These are phyloP conservation scores for Papilio machaon DNA, from an alignment of 1,140 invertebrate genomes.

Conservation along the genomic window DNA sequence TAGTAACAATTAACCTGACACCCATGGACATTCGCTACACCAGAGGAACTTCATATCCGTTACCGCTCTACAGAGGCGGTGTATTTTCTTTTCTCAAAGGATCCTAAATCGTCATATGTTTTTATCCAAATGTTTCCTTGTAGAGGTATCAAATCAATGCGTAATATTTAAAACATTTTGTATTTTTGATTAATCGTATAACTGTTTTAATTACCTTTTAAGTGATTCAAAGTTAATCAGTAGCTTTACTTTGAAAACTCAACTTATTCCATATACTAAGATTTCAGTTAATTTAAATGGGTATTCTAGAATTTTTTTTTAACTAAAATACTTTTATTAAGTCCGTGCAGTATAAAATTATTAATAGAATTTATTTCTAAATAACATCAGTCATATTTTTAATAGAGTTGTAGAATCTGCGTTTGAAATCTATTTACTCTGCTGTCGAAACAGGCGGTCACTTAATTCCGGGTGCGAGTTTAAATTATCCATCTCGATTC, in stretches of 20 bases:
- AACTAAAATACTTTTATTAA: background rate
- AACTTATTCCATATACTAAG: background rate
- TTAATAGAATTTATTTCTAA: background rate
- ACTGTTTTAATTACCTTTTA: background rate
- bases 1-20: too few species aligned
- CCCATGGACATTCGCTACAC: too few species aligned
- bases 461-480: background rate
- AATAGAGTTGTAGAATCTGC: conserved; percentile 2
- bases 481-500: conserved; percentile 9
- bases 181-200: too few species aligned
- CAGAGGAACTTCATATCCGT: too few species aligned
- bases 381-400: background rate
- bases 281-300: background rate
- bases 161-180: too few species aligned
- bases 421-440: conserved; percentile 16
- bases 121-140: too few species aligned
- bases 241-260: background rate
- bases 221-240: background rate
- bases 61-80: fast-evolving
- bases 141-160: too few species aligned
- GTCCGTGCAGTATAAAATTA: background rate
- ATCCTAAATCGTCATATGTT: too few species aligned
- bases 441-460: background rate
- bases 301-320: background rate
- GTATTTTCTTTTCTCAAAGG: too few species aligned